A percentile compares a stretch with the other conserved stretches of the same genome.
phyloP scores from a whole-genome alignment of 2,888 invertebrate genomes.

The Nomada hirtipes region DNA sequence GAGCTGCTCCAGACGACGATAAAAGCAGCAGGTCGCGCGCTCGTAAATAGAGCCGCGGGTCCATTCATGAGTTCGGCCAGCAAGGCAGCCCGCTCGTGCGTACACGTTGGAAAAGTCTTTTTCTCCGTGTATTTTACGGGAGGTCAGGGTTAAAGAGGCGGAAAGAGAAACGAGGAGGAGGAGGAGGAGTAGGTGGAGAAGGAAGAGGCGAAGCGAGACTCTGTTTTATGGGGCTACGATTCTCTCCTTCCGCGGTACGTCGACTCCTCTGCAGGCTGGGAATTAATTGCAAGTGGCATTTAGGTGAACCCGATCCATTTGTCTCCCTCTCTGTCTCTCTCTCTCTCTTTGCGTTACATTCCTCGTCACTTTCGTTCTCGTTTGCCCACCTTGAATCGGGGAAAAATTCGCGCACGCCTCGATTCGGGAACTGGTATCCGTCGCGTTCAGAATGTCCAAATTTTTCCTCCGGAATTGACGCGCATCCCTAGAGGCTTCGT shows the following conservation, averaged over 20 bases:
- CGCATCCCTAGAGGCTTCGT: no score
- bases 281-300: constrained; percentile 60
- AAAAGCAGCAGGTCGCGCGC: constrained; percentile 72
- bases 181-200: constrained; percentile 16
- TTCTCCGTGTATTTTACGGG: constrained; percentile 79
- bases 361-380: neutral
- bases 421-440: no score
- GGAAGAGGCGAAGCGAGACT: constrained; percentile 52
- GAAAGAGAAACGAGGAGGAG: constrained; percentile 58
- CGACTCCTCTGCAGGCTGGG: constrained; percentile 45
- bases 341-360: neutral
- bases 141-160: constrained; percentile 81
- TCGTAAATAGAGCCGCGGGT: constrained; percentile 78
- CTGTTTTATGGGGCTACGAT: constrained; percentile 68
- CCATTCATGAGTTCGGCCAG: constrained; percentile 80
- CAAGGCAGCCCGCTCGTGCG: constrained; percentile 74
- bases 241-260: constrained; percentile 46
- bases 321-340: neutral
- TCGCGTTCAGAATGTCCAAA: no score
- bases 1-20: constrained; percentile 64
- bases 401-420: neutral
- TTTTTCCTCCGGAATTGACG: no score
- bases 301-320: constrained; percentile 37
- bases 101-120: constrained; percentile 80
- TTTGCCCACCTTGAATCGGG: neutral